Percentiles rank a stretch among this genome's conserved stretches.
Conservation (phyloP, 2,797 vertebrate genomes). For the Buphagus erythrorhynchus region DNA sequence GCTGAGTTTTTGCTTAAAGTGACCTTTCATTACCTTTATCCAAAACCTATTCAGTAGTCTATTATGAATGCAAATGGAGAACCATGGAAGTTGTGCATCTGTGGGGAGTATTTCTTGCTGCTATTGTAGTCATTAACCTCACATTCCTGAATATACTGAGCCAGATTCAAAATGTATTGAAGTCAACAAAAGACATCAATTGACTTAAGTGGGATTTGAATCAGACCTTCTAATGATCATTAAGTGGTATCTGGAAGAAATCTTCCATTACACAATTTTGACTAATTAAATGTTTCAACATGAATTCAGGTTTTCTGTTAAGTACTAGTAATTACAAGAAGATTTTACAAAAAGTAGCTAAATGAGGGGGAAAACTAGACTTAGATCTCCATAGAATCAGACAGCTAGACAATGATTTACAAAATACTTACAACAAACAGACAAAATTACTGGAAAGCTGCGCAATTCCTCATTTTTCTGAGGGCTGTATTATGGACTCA, state of each 20-base stretch:
- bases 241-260: slow-evolving; percentile 33
- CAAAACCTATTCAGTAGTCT: background rate
- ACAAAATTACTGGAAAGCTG: slow-evolving; percentile 6
- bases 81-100: background rate
- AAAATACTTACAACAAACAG: slow-evolving; percentile 10
- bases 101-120: background rate
- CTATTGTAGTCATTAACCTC: background rate
- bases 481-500: background rate
- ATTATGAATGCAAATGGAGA: background rate
- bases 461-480: background rate
- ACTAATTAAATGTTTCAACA: slow-evolving; percentile 38
- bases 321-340: slow-evolving; percentile 7
- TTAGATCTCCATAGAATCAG: background rate
- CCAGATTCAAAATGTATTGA: background rate
- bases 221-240: slow-evolving; percentile 46
- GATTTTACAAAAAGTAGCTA: background rate
- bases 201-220: slow-evolving; percentile 30
- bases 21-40: background rate
- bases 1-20: background rate
- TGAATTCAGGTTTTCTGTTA: slow-evolving; percentile 18
- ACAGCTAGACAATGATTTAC: background rate
- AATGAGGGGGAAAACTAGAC: background rate
- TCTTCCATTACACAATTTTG: slow-evolving; percentile 27
- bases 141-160: background rate
- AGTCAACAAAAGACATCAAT: slow-evolving; percentile 12